Evolutionary conservation across 2,797 vertebrate species (phyloP).

Genomic region (Hybognathus amarus): DNA sequence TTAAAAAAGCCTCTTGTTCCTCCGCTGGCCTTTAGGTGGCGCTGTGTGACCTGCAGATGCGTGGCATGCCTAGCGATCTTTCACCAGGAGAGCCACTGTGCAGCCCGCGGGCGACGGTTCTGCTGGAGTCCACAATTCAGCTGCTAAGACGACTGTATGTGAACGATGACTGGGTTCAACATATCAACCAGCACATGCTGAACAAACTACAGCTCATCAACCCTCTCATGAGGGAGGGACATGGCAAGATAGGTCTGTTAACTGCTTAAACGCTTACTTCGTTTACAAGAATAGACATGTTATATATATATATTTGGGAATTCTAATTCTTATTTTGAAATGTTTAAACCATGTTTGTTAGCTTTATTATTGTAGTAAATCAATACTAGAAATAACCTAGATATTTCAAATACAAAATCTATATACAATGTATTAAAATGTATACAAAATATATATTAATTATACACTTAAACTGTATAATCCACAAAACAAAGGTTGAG

Average conservation of each 20-base stretch:
- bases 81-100: constrained; percentile 82
- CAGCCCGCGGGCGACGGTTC: constrained; percentile 77
- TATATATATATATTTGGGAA: background rate
- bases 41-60: constrained; percentile 81
- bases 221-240: constrained; percentile 73
- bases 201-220: constrained; percentile 78
- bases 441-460: background rate
- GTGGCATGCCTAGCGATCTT: constrained; percentile 81
- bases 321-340: background rate
- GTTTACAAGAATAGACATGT: background rate
- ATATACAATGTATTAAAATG: background rate
- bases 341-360: background rate
- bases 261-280: background rate
- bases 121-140: constrained; percentile 79
- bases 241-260: constrained; percentile 65
- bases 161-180: constrained; percentile 76
- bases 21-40: constrained; percentile 71
- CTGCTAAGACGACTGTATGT: constrained; percentile 78
- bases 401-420: background rate
- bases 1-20: background rate
- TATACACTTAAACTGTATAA: background rate
- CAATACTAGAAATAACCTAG: background rate
- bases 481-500: no score
- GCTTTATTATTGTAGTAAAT: background rate
- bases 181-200: constrained; percentile 80